These are phyloP conservation scores for Hipparchia sbordonii DNA, from an alignment of 2,888 invertebrate genomes.

Conservation along the genomic window DNA sequence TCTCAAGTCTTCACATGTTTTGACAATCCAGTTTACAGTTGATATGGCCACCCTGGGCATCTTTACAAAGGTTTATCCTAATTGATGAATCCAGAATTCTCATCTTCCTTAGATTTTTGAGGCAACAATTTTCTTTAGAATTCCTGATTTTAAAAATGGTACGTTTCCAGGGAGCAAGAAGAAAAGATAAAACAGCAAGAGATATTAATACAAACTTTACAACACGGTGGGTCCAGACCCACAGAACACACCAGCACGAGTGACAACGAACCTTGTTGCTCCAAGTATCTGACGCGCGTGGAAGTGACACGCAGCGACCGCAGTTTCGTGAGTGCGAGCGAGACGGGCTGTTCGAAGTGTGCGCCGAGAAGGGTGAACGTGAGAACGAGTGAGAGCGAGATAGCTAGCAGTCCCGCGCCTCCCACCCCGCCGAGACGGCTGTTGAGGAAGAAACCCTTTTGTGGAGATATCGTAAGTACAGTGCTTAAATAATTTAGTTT, in stretches of 20 bases:
- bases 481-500: too few relatives aligned
- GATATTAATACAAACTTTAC: slow-evolving; percentile 47
- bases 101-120: too few relatives aligned
- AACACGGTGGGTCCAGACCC: slow-evolving; percentile 31
- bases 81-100: too few relatives aligned
- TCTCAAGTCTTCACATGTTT: too few relatives aligned
- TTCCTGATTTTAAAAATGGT: too few relatives aligned
- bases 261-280: slow-evolving; percentile 41
- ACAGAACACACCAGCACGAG: slow-evolving; percentile 9
- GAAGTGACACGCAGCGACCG: slow-evolving; percentile 42
- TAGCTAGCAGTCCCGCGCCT: slow-evolving; percentile 51
- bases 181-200: slow-evolving; percentile 58
- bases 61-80: too few relatives aligned
- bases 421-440: slow-evolving; percentile 54
- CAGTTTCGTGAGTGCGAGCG: slow-evolving; percentile 37
- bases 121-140: too few relatives aligned
- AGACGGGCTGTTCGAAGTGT: slow-evolving; percentile 42
- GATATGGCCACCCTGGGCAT: too few relatives aligned
- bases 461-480: slow-evolving; percentile 46
- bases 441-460: slow-evolving; percentile 47
- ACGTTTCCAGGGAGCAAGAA: slow-evolving; percentile 57
- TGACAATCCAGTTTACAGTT: too few relatives aligned
- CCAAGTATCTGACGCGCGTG: slow-evolving; percentile 36
- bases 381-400: slow-evolving; percentile 49
- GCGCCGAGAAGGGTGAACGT: slow-evolving; percentile 38